Evolutionary conservation across 2,797 vertebrate genomes (phyloP), one percentile per base, ranked within the genome.

Genomic region (Knipowitschia caucasica): DNA sequence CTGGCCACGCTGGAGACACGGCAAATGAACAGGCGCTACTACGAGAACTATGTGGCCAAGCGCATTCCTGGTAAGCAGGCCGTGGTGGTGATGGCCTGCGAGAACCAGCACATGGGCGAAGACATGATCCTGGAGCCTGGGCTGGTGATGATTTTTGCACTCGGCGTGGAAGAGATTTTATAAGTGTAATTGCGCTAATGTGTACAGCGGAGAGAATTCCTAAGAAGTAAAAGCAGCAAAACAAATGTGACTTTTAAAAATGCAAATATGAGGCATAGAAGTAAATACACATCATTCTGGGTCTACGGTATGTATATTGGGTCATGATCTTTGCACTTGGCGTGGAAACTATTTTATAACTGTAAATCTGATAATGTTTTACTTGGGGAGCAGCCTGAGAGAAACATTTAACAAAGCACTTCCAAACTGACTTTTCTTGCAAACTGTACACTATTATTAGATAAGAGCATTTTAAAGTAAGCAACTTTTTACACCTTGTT

Each of bases 1-100:
- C 82, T 99, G 88, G 96, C 95, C 84, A 98, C 96, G 5, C 91
- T 99, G 56, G 96, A 99, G 89, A 98, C 95, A 0, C 91, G 96
- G 40, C 96, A 99, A 90, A 96, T 98, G 95, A 99, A 99, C 88
- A 91, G 95, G 14, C 92, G 95, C 56, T 98, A 95, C 89, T 99
- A 99, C 18, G 96, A 99, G 91, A 98, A 98, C 91, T 98, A 99
- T 66, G 96, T 98, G 69, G 95, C 96, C 86, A 99, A 99, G 50
- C 92, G 95, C 25, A 98, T 99, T 75, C 96, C 96, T 2, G 95
- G 96, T 72, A 99, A 99, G 73, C 96, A 99, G 82, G 96, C 96
- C 0, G 96, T 99, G 65, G 95, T 99, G 54, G 94, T 98, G 84
- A 95, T 98, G 96, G 96, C 96, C 77, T 99, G 95, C 1, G 95